Evolutionary conservation across 2,797 vertebrate genomes (phyloP).

Genomic region (Apogon talboti): DNA sequence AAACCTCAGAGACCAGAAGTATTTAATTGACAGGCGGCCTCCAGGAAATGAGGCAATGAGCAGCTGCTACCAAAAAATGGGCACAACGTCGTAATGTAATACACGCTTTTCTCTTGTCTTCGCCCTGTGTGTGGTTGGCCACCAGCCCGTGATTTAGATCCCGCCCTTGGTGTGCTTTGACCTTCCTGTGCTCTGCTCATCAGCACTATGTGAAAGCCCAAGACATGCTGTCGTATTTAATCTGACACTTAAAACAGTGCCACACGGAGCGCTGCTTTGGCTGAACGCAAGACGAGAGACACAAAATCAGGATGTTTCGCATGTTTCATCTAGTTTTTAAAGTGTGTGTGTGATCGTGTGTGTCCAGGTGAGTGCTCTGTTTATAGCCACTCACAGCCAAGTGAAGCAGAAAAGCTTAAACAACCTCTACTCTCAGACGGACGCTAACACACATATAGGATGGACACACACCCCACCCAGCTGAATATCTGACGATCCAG

Average conservation of each 20-base stretch:
- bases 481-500: constrained; percentile 8
- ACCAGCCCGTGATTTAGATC: constrained; percentile 1
- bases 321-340: background rate
- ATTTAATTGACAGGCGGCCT: too few relatives aligned
- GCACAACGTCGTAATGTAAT: background rate
- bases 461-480: background rate
- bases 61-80: too few relatives aligned
- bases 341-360: background rate
- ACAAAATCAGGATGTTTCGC: background rate
- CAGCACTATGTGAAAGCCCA: constrained; percentile 18
- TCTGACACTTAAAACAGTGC: constrained; percentile 39
- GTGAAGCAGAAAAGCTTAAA: constrained; percentile 5
- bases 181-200: constrained; percentile 29
- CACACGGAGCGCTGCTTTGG: constrained; percentile 9
- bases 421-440: constrained; percentile 6
- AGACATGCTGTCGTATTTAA: constrained; percentile 42
- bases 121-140: background rate
- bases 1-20: too few relatives aligned
- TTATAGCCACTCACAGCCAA: constrained; percentile 1
- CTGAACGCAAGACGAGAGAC: background rate
- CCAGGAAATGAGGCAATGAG: too few relatives aligned
- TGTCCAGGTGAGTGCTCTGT: constrained; percentile 12
- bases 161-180: constrained; percentile 26
- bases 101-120: background rate
- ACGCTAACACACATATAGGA: background rate